These are phyloP conservation scores for Apis dorsata DNA, from an alignment of 1,140 invertebrate species.

Conservation along the genomic window DNA sequence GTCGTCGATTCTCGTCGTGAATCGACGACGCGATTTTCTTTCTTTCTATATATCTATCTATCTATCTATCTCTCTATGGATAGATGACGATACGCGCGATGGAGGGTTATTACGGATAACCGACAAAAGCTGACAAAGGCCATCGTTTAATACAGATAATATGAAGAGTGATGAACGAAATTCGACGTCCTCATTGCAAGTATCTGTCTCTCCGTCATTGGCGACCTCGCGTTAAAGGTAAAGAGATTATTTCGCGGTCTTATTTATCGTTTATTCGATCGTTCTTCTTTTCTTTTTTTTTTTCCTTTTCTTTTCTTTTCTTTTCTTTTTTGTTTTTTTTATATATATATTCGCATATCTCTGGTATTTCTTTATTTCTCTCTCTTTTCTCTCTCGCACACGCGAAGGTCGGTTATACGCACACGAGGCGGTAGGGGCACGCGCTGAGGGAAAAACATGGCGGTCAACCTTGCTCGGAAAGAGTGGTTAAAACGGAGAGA, in stretches of 20 bases:
- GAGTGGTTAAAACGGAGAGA: constrained; percentile 62
- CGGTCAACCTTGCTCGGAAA: constrained; percentile 73
- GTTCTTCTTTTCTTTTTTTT: constrained; percentile 5
- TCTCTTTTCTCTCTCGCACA: constrained; percentile 43
- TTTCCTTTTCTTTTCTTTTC: constrained; percentile 8
- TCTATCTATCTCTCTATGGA: too few species aligned
- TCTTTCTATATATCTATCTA: neutral
- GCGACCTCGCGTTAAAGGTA: constrained; percentile 32
- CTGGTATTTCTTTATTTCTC: neutral
- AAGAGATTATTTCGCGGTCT: constrained; percentile 45
- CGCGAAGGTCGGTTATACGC: constrained; percentile 73
- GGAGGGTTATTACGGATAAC: too few species aligned
- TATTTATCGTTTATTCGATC: constrained; percentile 16
- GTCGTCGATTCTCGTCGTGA: constrained; percentile 2
- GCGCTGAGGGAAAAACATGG: constrained; percentile 67
- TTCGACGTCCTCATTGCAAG: constrained; percentile 66
- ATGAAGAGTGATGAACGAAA: constrained; percentile 60
- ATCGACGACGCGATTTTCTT: constrained; percentile 3
- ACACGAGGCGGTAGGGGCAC: constrained; percentile 65
- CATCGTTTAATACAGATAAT: constrained; percentile 41
- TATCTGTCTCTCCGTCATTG: constrained; percentile 35
- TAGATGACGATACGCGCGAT: neutral
- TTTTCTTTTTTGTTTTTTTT: neutral
- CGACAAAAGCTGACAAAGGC: constrained; percentile 23
- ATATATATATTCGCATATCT: neutral